Conservation (phyloP, 1,140 invertebrate species). For the Cydia pomonella region DNA sequence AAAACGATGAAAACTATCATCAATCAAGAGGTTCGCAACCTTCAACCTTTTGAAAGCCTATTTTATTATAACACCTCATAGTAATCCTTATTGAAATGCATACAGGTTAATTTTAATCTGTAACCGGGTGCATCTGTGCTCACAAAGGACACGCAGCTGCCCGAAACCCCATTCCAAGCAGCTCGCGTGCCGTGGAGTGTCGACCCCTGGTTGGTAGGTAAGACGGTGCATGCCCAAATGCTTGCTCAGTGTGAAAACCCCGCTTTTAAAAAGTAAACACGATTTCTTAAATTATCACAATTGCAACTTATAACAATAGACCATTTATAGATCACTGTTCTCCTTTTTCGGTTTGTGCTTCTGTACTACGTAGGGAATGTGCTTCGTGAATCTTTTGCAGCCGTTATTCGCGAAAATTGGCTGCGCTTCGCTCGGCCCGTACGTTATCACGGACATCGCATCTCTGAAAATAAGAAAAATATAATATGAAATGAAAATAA, state of each 20-base stretch:
- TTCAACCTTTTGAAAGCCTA: too few species aligned
- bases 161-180: too few species aligned
- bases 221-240: not conserved
- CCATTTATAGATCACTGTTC: slow-evolving; percentile 35
- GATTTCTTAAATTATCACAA: slow-evolving; percentile 21
- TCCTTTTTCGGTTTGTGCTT: slow-evolving; percentile 58
- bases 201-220: too few species aligned
- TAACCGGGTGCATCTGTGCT: too few species aligned
- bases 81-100: too few species aligned
- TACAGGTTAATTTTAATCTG: too few species aligned
- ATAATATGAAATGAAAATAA: slow-evolving; percentile 21
- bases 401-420: slow-evolving; percentile 78
- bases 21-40: too few species aligned
- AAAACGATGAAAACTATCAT: not conserved
- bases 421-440: slow-evolving; percentile 70
- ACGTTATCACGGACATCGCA: slow-evolving; percentile 72
- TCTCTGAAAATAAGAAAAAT: slow-evolving; percentile 61
- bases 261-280: not conserved
- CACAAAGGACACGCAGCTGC: too few species aligned
- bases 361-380: slow-evolving; percentile 72
- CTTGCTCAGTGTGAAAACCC: not conserved
- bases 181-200: too few species aligned
- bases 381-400: slow-evolving; percentile 75
- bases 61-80: too few species aligned
- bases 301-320: not conserved